Conservation (phyloP, 37 sponge, comb jelly and placozoan genomes). For the Aphrocallistes beatrix region DNA sequence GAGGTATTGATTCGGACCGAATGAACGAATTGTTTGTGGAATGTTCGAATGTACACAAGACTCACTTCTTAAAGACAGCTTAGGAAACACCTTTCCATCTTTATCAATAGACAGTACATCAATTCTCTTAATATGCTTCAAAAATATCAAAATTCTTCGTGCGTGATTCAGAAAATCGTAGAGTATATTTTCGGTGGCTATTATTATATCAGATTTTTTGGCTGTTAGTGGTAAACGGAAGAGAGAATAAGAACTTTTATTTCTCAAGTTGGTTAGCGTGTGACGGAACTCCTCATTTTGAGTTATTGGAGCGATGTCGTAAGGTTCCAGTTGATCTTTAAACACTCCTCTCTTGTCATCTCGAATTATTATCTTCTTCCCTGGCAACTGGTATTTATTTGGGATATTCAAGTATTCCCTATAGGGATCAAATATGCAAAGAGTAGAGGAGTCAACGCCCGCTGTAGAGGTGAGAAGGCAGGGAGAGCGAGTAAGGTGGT, state of each 20-base stretch:
- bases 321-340: neutral
- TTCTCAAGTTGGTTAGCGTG: neutral
- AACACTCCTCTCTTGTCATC: neutral
- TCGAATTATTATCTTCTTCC: neutral
- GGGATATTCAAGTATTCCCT: neutral
- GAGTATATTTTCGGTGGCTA: neutral
- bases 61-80: neutral
- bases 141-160: neutral
- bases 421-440: slow-evolving; percentile 9
- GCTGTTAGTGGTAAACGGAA: neutral
- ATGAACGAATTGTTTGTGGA: neutral
- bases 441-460: neutral
- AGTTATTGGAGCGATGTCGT: neutral
- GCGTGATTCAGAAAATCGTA: neutral
- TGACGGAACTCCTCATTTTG: neutral
- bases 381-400: neutral
- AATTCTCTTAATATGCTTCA: neutral
- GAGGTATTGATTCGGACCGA: neutral
- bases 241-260: neutral
- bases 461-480: slow-evolving; percentile 25
- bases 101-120: neutral
- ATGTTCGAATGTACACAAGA: neutral
- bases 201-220: neutral
- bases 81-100: neutral
- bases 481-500: slow-evolving; percentile 69